Base-by-base conservation (phyloP, 1,140 invertebrate genomes). In the Gryllus bimaculatus region DNA sequence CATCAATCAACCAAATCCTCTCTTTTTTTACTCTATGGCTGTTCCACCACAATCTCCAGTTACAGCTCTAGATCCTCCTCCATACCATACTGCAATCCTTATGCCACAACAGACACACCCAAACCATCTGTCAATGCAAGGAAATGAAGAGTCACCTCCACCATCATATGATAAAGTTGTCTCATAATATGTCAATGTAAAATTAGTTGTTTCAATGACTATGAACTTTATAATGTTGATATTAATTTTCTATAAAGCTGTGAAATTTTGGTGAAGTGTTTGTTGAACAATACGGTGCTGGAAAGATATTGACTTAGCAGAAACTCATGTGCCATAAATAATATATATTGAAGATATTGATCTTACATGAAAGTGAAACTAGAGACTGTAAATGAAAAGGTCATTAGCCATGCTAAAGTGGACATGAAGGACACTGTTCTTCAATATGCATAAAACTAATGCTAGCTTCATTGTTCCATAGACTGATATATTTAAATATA, bases 1-100 rank as follows among this genome's bases (percentile, higher is more conserved):
- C 8, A 18, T 47, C 7, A 47, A 76, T 76, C 75, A 76, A 47
- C 5, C 75, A 12, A 76, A 47, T 47, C 13, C 75, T 47, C 13
- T 78, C 8, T 15, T 73, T 15, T 48, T 78, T 73, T 5, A 47
- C 18, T 47, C 77, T 87, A 88, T 3, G 82, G 89, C 77, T 89
- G 88, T 81, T 85, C 87, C 82, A 81, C 3, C 81, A 48, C 84
- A 81, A 48, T 81, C 83, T 80, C 82, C 79, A 48, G 79, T 47
- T 15, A 78, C 80, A n/a, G 66, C 48, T 13, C 75, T 79, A 21
- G 82, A 81, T 26, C 90, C 90, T 20, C 90, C 91, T 10, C 91
- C 91, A 8, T 91, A 91, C 86, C 90, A 91, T 84, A 90, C 91
- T 85, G 90, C 91, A 8, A 89, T 91, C 78, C 86, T 91, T 76